These are phyloP conservation scores for Muscina levida DNA, from an alignment of 2,888 invertebrate species.

Conservation along the genomic window DNA sequence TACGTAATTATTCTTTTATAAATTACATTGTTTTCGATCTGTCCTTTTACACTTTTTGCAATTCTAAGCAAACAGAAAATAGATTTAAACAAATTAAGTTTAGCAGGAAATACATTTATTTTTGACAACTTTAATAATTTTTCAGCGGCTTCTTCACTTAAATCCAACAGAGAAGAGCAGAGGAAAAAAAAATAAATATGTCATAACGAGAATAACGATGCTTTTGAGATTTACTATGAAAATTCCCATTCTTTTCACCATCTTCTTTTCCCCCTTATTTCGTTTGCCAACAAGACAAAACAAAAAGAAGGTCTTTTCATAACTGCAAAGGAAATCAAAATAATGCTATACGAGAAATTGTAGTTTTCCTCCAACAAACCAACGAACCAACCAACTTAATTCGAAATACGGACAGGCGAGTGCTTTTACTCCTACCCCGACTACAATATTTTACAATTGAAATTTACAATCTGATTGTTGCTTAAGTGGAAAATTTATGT, in stretches of 20 bases:
- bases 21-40: no score
- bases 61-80: not conserved
- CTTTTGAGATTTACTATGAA: slow-evolving; percentile 48
- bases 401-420: slow-evolving; percentile 36
- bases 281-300: slow-evolving; percentile 26
- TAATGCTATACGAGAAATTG: slow-evolving; percentile 48
- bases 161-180: slow-evolving; percentile 1
- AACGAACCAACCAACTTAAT: slow-evolving; percentile 31
- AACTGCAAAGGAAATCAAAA: slow-evolving; percentile 53
- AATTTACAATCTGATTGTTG: slow-evolving; percentile 68
- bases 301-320: slow-evolving; percentile 11
- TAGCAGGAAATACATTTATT: slow-evolving; percentile 53
- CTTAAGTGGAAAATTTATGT: slow-evolving; percentile 71
- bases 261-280: not conserved
- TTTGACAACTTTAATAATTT: slow-evolving; percentile 49
- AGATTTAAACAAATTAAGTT: slow-evolving; percentile 17
- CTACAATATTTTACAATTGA: slow-evolving; percentile 54
- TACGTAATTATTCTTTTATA: no score
- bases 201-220: slow-evolving; percentile 36
- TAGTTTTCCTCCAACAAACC: slow-evolving; percentile 38
- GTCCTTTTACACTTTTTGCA: not conserved
- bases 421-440: slow-evolving; percentile 2
- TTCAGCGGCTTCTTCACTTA: not conserved
- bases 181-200: slow-evolving; percentile 24
- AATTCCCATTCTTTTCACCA: slow-evolving; percentile 23